These are phyloP conservation scores for Cynaeus angustus DNA, from an alignment of 2,888 invertebrate genomes.

Conservation along the genomic window DNA sequence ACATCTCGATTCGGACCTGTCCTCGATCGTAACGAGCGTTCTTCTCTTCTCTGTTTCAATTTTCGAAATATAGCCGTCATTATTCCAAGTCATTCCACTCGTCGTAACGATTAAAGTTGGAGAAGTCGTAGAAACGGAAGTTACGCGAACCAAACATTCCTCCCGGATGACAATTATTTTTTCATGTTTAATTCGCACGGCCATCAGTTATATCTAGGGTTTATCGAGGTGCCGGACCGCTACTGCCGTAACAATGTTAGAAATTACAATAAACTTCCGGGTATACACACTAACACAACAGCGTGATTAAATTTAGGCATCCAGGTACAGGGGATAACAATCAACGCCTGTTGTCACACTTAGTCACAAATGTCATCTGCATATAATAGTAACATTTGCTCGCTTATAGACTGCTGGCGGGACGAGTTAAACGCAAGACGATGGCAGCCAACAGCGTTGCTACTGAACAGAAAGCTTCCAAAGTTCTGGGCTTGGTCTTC, in stretches of 20 bases:
- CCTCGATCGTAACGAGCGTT: not conserved
- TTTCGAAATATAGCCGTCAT: constrained; percentile 36
- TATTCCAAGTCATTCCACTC: constrained; percentile 19
- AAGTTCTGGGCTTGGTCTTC: constrained; percentile 93
- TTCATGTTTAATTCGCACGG: too few relatives aligned
- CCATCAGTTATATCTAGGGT: too few relatives aligned
- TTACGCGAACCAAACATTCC: constrained; percentile 24
- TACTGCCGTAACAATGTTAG: not conserved
- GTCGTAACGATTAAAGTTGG: constrained; percentile 34
- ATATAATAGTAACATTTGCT: not conserved
- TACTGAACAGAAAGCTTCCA: constrained; percentile 96
- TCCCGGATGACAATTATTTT: not conserved
- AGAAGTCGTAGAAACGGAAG: constrained; percentile 25
- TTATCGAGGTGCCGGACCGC: too few relatives aligned
- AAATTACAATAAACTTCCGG: constrained; percentile 1
- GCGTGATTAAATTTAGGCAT: constrained; percentile 10
- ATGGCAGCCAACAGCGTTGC: constrained; percentile 87
- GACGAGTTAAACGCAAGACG: constrained; percentile 80
- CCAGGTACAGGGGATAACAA: constrained; percentile 15
- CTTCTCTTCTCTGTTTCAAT: constrained; percentile 17
- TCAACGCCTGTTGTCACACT: constrained; percentile 3
- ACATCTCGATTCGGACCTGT: constrained; percentile 11
- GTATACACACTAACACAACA: not conserved
- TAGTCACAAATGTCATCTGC: not conserved
- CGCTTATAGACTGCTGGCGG: constrained; percentile 78